phyloP scores from a whole-genome alignment of 2,797 vertebrate species.

The Naso thynnoides region DNA sequence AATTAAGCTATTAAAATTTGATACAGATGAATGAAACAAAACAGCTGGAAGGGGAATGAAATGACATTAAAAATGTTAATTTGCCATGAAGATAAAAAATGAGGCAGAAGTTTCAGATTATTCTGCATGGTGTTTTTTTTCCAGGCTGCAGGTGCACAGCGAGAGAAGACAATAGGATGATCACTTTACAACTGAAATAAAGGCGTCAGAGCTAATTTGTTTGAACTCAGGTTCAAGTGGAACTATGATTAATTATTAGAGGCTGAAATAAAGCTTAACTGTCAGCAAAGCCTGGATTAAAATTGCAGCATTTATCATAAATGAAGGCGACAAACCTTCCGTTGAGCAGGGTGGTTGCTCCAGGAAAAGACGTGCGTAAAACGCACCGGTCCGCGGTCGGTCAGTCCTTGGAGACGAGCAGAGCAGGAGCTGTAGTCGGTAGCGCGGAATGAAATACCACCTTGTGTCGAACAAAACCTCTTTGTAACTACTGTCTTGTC shows the following conservation, averaged over 20 bases:
- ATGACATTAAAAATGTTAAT: too few species aligned
- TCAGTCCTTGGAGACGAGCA: conserved; percentile 26
- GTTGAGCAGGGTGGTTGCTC: conserved; percentile 1
- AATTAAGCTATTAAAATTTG: too few species aligned
- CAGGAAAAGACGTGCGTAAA: conserved; percentile 54
- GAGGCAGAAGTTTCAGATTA: too few species aligned
- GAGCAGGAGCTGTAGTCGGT: conserved; percentile 19
- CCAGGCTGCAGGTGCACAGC: too few species aligned
- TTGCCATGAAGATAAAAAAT: too few species aligned
- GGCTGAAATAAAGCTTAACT: not conserved
- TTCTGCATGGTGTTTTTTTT: too few species aligned
- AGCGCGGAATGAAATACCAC: conserved; percentile 28
- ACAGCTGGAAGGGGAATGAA: too few species aligned
- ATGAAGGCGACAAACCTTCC: conserved; percentile 43
- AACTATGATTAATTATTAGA: not conserved
- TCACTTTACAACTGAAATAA: not conserved
- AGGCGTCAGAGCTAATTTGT: not conserved
- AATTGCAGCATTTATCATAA: conserved; percentile 1
- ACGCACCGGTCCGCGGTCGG: conserved; percentile 31
- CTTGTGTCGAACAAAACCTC: conserved; percentile 35
- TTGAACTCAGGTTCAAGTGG: conserved; percentile 7
- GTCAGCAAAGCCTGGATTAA: not conserved
- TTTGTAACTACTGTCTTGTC: conserved; percentile 56
- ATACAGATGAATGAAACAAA: too few species aligned
- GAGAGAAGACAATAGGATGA: not conserved